Conservation (phyloP, 2,888 invertebrate genomes). For the Geophilus truncorum region DNA sequence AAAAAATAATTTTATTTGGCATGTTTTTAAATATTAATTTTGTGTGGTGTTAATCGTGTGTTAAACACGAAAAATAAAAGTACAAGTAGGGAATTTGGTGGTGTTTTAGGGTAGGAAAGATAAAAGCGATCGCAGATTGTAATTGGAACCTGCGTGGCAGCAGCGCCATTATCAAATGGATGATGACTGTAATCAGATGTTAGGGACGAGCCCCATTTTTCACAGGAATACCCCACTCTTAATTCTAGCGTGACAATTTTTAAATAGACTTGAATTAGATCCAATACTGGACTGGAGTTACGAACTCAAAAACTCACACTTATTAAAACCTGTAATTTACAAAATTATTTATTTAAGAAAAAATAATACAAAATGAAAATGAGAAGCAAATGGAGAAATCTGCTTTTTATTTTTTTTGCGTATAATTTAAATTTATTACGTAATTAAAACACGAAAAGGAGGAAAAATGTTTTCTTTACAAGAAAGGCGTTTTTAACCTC, state of each 20-base stretch:
- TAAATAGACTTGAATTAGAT: neutral
- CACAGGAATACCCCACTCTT: constrained; percentile 16
- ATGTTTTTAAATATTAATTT: neutral
- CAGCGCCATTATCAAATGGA: constrained; percentile 21
- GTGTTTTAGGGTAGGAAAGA: neutral
- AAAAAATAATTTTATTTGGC: too few relatives aligned
- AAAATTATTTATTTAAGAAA: neutral
- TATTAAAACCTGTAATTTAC: neutral
- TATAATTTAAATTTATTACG: neutral
- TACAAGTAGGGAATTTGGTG: neutral
- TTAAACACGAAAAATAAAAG: too few relatives aligned
- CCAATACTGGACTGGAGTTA: neutral
- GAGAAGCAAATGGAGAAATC: neutral
- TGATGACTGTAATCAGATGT: constrained; percentile 24
- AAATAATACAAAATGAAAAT: neutral
- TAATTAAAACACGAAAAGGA: neutral
- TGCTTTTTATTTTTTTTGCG: neutral
- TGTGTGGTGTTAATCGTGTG: too few relatives aligned
- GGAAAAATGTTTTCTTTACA: neutral
- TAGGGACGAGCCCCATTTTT: constrained; percentile 9
- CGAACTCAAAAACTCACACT: neutral
- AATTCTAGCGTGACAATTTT: constrained; percentile 23
- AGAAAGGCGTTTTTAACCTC: neutral
- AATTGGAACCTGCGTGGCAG: constrained; percentile 19
- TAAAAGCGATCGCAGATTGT: constrained; percentile 4